phyloP scores from a whole-genome alignment of 2,113 vertebrate genomes.

The Patagioenas fasciata region DNA sequence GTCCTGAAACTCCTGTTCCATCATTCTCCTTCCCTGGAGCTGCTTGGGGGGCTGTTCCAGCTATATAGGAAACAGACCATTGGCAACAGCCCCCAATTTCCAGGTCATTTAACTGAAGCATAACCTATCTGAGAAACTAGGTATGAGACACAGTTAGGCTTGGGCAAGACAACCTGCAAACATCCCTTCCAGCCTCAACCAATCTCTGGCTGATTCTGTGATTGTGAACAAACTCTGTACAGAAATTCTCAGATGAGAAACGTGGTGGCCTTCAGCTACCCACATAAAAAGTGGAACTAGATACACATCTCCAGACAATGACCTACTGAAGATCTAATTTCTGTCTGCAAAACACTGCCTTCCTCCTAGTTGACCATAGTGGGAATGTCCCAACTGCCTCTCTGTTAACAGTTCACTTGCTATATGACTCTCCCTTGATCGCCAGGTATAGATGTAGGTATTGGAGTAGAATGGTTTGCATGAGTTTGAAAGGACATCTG shows the following conservation, averaged over 20 bases:
- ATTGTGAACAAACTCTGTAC: background rate
- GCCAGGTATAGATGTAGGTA: background rate
- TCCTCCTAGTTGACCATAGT: background rate
- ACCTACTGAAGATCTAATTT: background rate
- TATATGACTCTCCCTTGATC: background rate
- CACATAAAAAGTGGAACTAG: background rate
- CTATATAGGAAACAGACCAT: background rate
- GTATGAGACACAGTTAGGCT: background rate
- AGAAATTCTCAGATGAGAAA: background rate
- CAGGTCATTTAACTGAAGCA: background rate
- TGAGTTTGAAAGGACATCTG: background rate
- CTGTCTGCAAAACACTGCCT: background rate
- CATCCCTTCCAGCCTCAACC: background rate
- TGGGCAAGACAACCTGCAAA: background rate
- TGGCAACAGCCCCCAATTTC: background rate
- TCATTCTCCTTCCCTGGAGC: background rate
- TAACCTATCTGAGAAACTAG: background rate
- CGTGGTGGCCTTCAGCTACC: background rate
- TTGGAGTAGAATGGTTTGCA: background rate
- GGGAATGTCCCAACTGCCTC: background rate
- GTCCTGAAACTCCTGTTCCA: background rate
- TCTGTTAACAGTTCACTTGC: background rate
- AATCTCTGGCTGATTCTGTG: background rate
- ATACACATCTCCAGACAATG: background rate
- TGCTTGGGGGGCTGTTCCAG: background rate